A percentile compares a stretch with the other conserved stretches of the same genome.
Evolutionary conservation across 2,888 invertebrate genomes (phyloP).

Genomic region (Smittia aterrima): DNA sequence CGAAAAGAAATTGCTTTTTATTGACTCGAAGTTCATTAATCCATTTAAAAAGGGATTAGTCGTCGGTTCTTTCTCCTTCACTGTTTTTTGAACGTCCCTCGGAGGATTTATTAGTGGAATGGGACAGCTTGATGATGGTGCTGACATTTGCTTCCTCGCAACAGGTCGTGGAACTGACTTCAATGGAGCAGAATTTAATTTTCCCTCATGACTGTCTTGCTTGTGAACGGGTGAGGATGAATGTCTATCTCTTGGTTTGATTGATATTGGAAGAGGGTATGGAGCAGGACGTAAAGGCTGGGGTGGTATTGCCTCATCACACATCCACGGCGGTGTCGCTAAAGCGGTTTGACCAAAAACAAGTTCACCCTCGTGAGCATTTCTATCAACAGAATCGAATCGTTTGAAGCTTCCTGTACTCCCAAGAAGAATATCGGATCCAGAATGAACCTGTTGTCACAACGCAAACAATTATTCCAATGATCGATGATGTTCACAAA

Average conservation of each 20-base stretch:
- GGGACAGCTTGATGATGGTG: slow-evolving; percentile 41
- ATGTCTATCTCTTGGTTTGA: slow-evolving; percentile 11
- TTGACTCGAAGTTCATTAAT: slow-evolving; percentile 32
- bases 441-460: slow-evolving; percentile 60
- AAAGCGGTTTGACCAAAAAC: slow-evolving; percentile 48
- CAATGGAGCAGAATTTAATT: not conserved
- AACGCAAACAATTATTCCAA: not conserved
- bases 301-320: slow-evolving; percentile 58
- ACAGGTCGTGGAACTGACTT: slow-evolving; percentile 46
- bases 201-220: slow-evolving; percentile 27
- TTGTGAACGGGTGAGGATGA: not conserved
- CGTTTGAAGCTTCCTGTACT: slow-evolving; percentile 64
- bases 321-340: slow-evolving; percentile 51
- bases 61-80: slow-evolving; percentile 43
- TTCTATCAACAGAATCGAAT: slow-evolving; percentile 63
- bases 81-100: slow-evolving; percentile 42
- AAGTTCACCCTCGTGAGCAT: slow-evolving; percentile 55
- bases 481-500: not conserved
- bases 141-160: slow-evolving; percentile 48
- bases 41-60: slow-evolving; percentile 46
- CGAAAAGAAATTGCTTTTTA: slow-evolving; percentile 36
- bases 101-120: slow-evolving; percentile 44
- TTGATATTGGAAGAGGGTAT: slow-evolving; percentile 46
- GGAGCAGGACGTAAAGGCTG: slow-evolving; percentile 66
- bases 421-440: slow-evolving; percentile 63